Percentiles rank a stretch among this genome's conserved stretches.
These are phyloP conservation scores for Sphenopsis melanotis DNA, from an alignment of 2,797 vertebrate species.

Conservation along the genomic window DNA sequence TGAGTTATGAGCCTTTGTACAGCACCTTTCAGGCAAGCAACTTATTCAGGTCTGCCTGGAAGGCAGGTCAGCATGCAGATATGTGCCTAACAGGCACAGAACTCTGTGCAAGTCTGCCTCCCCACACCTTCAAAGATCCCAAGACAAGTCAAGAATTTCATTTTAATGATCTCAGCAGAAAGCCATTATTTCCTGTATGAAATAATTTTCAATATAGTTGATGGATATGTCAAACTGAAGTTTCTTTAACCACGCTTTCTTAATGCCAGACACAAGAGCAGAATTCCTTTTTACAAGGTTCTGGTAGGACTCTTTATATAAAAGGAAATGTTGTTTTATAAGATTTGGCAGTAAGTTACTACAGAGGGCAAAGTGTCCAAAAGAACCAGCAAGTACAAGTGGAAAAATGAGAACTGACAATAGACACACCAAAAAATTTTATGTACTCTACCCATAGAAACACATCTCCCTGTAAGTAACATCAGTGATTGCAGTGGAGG, in stretches of 20 bases:
- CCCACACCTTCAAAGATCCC: slow-evolving; percentile 27
- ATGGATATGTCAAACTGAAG: slow-evolving; percentile 22
- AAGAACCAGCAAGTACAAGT: background rate
- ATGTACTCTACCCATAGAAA: background rate
- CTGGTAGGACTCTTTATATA: background rate
- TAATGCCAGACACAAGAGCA: background rate
- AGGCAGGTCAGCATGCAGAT: slow-evolving; percentile 47
- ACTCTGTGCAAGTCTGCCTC: background rate
- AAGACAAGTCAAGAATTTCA: slow-evolving; percentile 40
- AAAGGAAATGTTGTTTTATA: slow-evolving; percentile 4
- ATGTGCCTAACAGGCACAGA: slow-evolving; percentile 14
- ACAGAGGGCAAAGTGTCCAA: background rate
- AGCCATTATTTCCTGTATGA: slow-evolving; percentile 46
- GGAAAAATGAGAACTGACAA: background rate
- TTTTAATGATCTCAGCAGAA: slow-evolving; percentile 49
- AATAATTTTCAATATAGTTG: background rate
- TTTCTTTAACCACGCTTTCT: background rate
- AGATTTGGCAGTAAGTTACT: background rate
- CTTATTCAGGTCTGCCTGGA: background rate
- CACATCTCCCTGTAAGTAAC: background rate
- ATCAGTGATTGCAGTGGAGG: background rate
- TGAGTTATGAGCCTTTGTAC: slow-evolving; percentile 36
- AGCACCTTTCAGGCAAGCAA: slow-evolving; percentile 27
- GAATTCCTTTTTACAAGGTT: background rate
- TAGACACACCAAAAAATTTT: background rate